phyloP scores from a whole-genome alignment of 2,113 vertebrate genomes.

The Strix uralensis region DNA sequence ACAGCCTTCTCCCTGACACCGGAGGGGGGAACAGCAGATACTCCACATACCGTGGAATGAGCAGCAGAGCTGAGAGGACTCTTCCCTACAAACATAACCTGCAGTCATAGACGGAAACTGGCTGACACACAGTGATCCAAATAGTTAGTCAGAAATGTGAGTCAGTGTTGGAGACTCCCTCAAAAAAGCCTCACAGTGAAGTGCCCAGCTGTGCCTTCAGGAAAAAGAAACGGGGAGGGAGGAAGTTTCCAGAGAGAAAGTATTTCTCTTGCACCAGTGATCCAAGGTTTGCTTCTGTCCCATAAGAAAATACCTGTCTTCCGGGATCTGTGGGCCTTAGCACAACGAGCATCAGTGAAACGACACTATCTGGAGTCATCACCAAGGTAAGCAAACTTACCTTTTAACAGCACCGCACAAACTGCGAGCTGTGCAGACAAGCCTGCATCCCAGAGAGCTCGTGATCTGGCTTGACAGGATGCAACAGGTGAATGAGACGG shows the following conservation, averaged over 20 bases:
- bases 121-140: conserved; percentile 4
- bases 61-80: not conserved
- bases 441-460: not conserved
- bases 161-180: conserved; percentile 31
- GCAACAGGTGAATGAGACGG: not conserved
- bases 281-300: not conserved
- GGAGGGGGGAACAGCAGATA: not conserved
- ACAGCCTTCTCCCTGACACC: not conserved
- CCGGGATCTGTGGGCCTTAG: not conserved
- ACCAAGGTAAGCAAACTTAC: not conserved
- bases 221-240: not conserved
- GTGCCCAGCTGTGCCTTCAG: not conserved
- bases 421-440: not conserved
- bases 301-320: rapidly evolving
- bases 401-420: not conserved
- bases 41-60: not conserved
- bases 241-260: not conserved
- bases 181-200: not conserved
- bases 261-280: not conserved
- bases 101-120: not conserved
- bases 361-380: rapidly evolving
- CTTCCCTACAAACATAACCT: conserved; percentile 28
- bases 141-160: conserved; percentile 10
- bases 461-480: not conserved
- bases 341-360: rapidly evolving